Percentiles rank a stretch among this genome's conserved stretches.
Evolutionary conservation across 2,888 invertebrate species (phyloP).

Genomic region (Tridacna crocea): DNA sequence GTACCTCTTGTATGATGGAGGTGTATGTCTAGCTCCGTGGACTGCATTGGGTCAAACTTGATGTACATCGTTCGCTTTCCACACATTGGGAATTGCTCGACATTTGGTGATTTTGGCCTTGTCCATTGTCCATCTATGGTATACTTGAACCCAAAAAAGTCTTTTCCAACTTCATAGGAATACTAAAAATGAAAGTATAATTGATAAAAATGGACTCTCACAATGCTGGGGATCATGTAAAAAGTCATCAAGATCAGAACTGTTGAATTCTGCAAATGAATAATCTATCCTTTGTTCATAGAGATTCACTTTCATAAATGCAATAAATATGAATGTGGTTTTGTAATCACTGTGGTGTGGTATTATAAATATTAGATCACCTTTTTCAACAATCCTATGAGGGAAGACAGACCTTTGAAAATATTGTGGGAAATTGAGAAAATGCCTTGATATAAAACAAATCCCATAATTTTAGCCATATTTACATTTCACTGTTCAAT

Average conservation of each 20-base stretch:
- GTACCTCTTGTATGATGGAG: conserved; percentile 55
- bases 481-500: too few relatives aligned
- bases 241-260: too few relatives aligned
- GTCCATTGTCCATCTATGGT: conserved; percentile 47
- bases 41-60: conserved; percentile 36
- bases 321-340: too few relatives aligned
- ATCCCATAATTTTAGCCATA: too few relatives aligned
- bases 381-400: not conserved
- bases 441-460: too few relatives aligned
- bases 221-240: too few relatives aligned
- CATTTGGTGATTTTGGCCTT: conserved; percentile 31
- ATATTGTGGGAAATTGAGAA: not conserved
- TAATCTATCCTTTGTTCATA: too few relatives aligned
- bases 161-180: conserved; percentile 48
- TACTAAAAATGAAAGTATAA: conserved; percentile 36
- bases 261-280: too few relatives aligned
- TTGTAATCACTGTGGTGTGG: too few relatives aligned
- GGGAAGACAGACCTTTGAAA: not conserved
- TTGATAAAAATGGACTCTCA: too few relatives aligned
- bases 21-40: conserved; percentile 40
- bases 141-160: conserved; percentile 50
- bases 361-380: too few relatives aligned
- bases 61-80: conserved; percentile 53
- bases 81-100: conserved; percentile 52
- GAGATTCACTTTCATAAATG: too few relatives aligned